These are phyloP conservation scores for Propithecus coquereli DNA, from an alignment of 2,113 vertebrate genomes.

Conservation along the genomic window DNA sequence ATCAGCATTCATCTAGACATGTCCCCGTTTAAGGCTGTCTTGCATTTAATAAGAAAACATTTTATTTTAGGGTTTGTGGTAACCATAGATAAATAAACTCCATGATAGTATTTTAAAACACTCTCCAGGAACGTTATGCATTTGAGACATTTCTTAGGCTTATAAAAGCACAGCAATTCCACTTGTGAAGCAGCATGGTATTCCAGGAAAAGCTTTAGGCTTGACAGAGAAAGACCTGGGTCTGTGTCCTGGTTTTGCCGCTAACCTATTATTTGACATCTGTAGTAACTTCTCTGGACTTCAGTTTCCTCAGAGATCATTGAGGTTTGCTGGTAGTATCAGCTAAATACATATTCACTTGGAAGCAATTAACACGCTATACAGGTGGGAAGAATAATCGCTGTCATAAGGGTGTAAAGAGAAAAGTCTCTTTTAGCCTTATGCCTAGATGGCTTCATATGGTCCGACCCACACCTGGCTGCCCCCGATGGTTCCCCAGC, in stretches of 20 bases:
- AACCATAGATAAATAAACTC: background rate
- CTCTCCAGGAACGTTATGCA: background rate
- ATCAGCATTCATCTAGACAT: background rate
- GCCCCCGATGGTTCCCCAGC: background rate
- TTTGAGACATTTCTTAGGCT: background rate
- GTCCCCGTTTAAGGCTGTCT: background rate
- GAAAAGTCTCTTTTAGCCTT: background rate
- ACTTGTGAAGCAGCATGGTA: background rate
- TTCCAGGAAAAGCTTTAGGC: background rate
- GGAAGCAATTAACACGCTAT: background rate
- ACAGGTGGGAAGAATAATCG: background rate
- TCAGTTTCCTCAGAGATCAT: background rate
- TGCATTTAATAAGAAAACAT: background rate
- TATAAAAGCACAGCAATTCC: background rate
- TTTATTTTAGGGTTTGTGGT: background rate
- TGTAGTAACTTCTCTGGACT: background rate
- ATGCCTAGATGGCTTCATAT: background rate
- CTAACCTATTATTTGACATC: background rate
- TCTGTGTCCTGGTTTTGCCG: background rate
- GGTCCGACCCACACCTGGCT: background rate
- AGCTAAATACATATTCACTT: background rate
- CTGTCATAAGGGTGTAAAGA: background rate
- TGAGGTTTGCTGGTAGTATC: background rate
- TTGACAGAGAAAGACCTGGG: background rate
- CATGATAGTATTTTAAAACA: background rate